phyloP scores from a whole-genome alignment of 1,140 invertebrate genomes.

The Bemisia tabaci region DNA sequence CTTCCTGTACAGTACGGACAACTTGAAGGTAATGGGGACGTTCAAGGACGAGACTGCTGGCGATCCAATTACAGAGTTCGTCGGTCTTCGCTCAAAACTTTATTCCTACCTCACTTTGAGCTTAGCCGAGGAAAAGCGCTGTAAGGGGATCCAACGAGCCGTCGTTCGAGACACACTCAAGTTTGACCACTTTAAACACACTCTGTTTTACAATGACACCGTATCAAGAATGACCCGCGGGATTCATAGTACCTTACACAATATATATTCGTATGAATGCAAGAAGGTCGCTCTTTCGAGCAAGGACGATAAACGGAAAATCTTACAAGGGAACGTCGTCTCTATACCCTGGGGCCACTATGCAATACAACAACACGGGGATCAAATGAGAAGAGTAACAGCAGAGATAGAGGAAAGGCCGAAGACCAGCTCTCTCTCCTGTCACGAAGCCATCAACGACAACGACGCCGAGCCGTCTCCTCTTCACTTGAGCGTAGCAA shows the following conservation, averaged over 20 bases:
- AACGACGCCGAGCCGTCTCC: too few species aligned
- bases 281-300: conserved; percentile 13
- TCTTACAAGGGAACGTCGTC: background rate
- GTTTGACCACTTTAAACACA: conserved; percentile 14
- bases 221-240: conserved; percentile 1
- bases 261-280: conserved; percentile 11
- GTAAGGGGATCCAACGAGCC: conserved; percentile 21
- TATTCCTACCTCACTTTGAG: too few species aligned
- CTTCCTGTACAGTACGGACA: background rate
- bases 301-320: conserved; percentile 16
- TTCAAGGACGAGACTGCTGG: conserved; percentile 21
- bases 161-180: conserved; percentile 15
- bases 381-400: too few species aligned
- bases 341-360: conserved; percentile 1
- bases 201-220: conserved; percentile 9
- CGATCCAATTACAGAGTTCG: conserved; percentile 28
- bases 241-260: conserved; percentile 14
- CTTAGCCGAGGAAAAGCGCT: conserved; percentile 20
- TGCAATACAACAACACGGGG: too few species aligned
- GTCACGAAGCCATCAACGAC: too few species aligned
- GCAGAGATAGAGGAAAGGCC: too few species aligned
- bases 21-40: background rate
- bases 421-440: too few species aligned
- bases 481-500: too few species aligned
- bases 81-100: conserved; percentile 33